Conservation (phyloP, 2,113 vertebrate species). For the Pogonocichla stellata region DNA sequence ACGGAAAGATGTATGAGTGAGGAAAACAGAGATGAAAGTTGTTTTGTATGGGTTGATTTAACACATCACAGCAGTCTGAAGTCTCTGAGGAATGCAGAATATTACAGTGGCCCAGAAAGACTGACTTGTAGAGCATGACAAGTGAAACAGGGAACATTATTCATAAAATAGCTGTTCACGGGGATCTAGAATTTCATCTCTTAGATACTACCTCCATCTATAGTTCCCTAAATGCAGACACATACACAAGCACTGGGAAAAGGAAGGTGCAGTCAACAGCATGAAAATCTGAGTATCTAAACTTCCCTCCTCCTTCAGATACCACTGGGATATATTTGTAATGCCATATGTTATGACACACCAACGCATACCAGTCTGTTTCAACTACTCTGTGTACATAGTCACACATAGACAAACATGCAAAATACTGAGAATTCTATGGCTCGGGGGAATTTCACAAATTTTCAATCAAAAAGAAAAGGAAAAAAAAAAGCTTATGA, state of each 20-base stretch:
- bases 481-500: neutral
- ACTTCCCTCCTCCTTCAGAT: neutral
- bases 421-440: neutral
- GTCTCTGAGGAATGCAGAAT: neutral
- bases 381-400: neutral
- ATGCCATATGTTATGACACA: conserved; percentile 8
- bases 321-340: conserved; percentile 3
- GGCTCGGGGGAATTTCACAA: neutral
- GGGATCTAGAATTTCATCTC: neutral
- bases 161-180: neutral
- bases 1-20: neutral
- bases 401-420: neutral
- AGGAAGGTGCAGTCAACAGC: neutral
- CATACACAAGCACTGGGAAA: neutral
- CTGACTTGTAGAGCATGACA: neutral
- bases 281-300: conserved; percentile 9
- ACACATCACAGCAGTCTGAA: neutral
- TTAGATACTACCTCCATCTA: neutral
- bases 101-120: neutral
- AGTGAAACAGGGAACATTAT: neutral
- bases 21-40: neutral
- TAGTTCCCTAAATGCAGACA: neutral
- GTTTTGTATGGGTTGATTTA: neutral
- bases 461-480: neutral
- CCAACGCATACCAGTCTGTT: neutral